Base-by-base conservation (phyloP, 2,888 invertebrate genomes). In the Torymus texanus region DNA sequence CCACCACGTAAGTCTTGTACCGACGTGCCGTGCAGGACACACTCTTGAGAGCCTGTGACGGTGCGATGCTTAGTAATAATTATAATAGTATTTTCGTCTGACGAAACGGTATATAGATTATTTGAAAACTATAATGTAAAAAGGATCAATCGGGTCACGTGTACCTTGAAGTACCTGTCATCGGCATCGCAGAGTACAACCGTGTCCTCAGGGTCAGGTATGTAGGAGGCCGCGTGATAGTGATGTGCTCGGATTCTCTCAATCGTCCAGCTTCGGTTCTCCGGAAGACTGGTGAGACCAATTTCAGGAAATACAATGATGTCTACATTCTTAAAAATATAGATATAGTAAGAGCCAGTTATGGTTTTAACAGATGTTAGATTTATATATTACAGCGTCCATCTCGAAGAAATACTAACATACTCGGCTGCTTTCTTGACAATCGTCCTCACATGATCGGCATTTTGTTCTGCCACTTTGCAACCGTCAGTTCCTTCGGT, bases 281-380 rank as follows among this genome's bases (percentile, higher is more conserved):
- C 50, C 11, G 72, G 72, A 18, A 62, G n/a, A 29, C 72, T 82
- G 5, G 88, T 85, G 76, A 90, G 50, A 10, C 88, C 88, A 61
- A 82, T 85, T 87, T 93, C 93, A 0, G 93, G 93, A 82, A 93
- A 93, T 12, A 93, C 92, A 21, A 93, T 88, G 18, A 93, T 92
- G 81, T 93, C 92, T 0, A 88, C 92, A 12, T 87, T 86, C 93
- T 93, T 85, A n/a, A 67, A 18, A 41, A 41, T 41, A 41, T 8
- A 41, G 1, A 21, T 21, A 21, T 41, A 41, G 8, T 41, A 41
- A 41, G 10, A 41, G 10, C 41, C 1, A 41, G 41, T 41, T 41
- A 41, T 8, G 5, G 41, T 8, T 41, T 41, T 41, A 41, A 5
- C 5, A 41, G 1, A 8, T 41, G 41, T 8, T 41, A 41, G 4